phyloP scores from a whole-genome alignment of 2,888 invertebrate species.

The Brachyopa scutellaris region DNA sequence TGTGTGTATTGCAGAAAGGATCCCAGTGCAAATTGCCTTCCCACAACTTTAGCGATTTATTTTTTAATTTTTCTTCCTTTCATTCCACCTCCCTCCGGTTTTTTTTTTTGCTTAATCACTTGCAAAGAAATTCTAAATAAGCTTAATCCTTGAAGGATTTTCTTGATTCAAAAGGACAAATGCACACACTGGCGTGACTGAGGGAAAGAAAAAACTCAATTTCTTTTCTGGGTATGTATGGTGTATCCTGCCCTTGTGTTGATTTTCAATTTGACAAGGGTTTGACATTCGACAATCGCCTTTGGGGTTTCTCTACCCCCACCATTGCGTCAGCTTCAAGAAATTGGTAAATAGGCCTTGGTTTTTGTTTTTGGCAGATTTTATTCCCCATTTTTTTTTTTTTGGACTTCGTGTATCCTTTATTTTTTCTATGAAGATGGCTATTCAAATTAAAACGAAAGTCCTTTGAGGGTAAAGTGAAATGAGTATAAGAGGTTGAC shows the following conservation, averaged over 20 bases:
- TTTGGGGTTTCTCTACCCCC: slow-evolving; percentile 20
- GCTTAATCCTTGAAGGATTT: slow-evolving; percentile 71
- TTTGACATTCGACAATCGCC: slow-evolving; percentile 70
- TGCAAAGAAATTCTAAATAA: slow-evolving; percentile 69
- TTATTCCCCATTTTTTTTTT: background rate
- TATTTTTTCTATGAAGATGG: slow-evolving; percentile 33
- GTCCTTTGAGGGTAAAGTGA: slow-evolving; percentile 52
- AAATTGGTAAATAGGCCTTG: slow-evolving; percentile 43
- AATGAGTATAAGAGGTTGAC: slow-evolving; percentile 14
- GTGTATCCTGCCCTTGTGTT: slow-evolving; percentile 56
- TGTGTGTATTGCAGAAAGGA: background rate
- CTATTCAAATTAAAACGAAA: slow-evolving; percentile 68
- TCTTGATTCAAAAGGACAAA: slow-evolving; percentile 67
- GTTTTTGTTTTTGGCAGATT: slow-evolving; percentile 50
- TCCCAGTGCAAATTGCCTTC: slow-evolving; percentile 56
- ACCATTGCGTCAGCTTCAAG: background rate
- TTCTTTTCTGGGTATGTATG: background rate
- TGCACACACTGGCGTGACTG: slow-evolving; percentile 1
- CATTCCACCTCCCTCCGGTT: background rate
- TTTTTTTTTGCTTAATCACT: slow-evolving; percentile 57
- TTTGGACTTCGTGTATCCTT: slow-evolving; percentile 23
- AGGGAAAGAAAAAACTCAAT: background rate
- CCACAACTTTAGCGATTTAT: slow-evolving; percentile 21
- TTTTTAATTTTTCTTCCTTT: slow-evolving; percentile 8
- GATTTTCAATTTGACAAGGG: slow-evolving; percentile 71